Conservation (phyloP, 2,113 vertebrate species). For the Zosterops hypoxanthus region DNA sequence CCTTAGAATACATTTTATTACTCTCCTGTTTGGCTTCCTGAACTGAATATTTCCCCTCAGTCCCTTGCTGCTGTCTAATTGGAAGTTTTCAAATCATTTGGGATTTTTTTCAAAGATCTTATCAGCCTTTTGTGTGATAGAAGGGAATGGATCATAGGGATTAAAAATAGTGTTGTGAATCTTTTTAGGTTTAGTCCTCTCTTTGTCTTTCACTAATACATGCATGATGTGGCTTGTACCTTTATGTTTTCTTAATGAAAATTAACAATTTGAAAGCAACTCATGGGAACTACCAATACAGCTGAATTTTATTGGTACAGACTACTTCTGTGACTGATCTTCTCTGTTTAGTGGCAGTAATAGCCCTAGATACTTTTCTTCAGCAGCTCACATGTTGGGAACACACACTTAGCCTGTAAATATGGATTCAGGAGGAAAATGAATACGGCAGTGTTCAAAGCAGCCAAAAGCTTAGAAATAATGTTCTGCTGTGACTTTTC, state of each 20-base stretch:
- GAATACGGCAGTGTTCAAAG: conserved; percentile 49
- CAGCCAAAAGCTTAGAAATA: conserved; percentile 59
- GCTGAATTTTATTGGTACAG: background rate
- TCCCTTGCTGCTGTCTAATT: conserved; percentile 15
- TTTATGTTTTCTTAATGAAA: conserved; percentile 19
- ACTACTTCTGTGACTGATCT: conserved; percentile 3
- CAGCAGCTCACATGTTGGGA: conserved; percentile 30
- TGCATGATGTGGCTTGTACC: background rate
- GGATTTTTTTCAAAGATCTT: background rate
- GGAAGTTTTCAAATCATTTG: conserved; percentile 34
- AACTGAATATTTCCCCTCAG: background rate
- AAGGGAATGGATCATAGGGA: background rate
- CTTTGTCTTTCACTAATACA: background rate
- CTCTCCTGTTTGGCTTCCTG: background rate
- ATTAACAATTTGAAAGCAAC: conserved; percentile 10
- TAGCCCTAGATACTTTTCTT: conserved; percentile 40
- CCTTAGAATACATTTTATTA: conserved; percentile 43
- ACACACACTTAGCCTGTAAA: conserved; percentile 37
- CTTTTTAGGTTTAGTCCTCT: background rate
- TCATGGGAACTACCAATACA: background rate
- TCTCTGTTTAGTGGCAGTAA: conserved; percentile 1
- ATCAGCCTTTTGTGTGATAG: background rate
- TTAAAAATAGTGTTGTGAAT: background rate
- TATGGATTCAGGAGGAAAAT: conserved; percentile 55
- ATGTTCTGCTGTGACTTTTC: conserved; percentile 66